Evolutionary conservation across 2,797 vertebrate species (phyloP), one percentile per base, ranked within the genome.

Genomic region (Gallinago nigripennis): DNA sequence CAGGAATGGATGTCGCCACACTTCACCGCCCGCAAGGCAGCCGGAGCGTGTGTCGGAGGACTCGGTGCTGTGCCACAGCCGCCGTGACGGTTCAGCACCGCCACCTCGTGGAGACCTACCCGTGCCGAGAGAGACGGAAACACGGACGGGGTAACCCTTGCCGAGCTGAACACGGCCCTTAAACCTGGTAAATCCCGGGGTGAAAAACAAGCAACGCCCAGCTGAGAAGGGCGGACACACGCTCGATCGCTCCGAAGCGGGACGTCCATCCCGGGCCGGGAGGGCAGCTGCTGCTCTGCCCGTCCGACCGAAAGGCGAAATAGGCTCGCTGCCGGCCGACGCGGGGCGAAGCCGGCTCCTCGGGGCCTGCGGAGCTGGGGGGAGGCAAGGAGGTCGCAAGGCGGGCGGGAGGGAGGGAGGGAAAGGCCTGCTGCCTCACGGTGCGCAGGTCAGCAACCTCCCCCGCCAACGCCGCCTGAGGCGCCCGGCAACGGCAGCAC

Each of bases 381-480:
- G 35, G 7, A 3, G 18, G 16, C 33, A 4, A 20, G 12, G 39
- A 19, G 5, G 8, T 2, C 25, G 5, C 25, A 8, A 10, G 23
- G 8, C 10, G 9, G 5, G 5, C 12, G 41, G 41, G 41, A 16
- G 6, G 19, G 41, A 16, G 6, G 19, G 5, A 19, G 6, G 19
- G 6, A 8, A 7, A 3, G 16, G 27, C 21, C 45, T 4, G 10
- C 2, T 1, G 3, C 6, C 16, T 5, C 1, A 16, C 20, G 3
- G 10, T 0, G 3, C 12, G 2, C 4, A 1, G 7, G 3, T 7
- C 1, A 6, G 2, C 11, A 2, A 1, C 4, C 2, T 1, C 16
- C 11, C 16, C 8, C 11, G 3, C 33, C 8, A 23, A 6, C 23
- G 46, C 46, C 6, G 46, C 46, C 46, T 13, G 12, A 46, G 3